Conservation (phyloP, 2,113 vertebrate species). For the Coturnix japonica region DNA sequence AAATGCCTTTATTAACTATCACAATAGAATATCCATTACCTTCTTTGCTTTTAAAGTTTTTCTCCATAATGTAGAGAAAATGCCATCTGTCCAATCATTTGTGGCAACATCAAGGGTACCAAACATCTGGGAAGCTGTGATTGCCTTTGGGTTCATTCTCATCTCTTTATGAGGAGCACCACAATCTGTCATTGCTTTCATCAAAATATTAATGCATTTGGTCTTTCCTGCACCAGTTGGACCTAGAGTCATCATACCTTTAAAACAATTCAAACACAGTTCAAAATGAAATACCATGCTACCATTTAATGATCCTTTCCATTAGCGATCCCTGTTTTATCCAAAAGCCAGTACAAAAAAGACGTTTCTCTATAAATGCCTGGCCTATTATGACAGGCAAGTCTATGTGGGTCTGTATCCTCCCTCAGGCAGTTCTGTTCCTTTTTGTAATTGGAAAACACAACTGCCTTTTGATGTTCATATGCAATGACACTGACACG, state of each 20-base stretch:
- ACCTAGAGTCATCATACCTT: conserved; percentile 87
- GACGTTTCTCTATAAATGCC: conserved; percentile 17
- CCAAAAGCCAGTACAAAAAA: conserved; percentile 15
- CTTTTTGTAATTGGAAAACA: conserved; percentile 22
- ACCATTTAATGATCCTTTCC: conserved; percentile 18
- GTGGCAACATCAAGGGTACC: conserved; percentile 87
- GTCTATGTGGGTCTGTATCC: neutral
- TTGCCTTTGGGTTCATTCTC: conserved; percentile 91
- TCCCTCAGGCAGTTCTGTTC: conserved; percentile 35
- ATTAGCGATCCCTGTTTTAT: neutral
- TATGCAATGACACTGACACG: conserved; percentile 4
- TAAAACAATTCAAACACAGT: conserved; percentile 26
- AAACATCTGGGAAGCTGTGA: conserved; percentile 90
- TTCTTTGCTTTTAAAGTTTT: conserved; percentile 88
- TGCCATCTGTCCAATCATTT: conserved; percentile 90
- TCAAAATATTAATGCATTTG: conserved; percentile 83
- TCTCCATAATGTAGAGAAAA: conserved; percentile 89
- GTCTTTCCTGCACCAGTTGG: conserved; percentile 87
- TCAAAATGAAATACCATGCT: conserved; percentile 38
- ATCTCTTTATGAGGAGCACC: conserved; percentile 85
- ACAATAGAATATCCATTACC: conserved; percentile 61
- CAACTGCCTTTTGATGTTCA: conserved; percentile 15
- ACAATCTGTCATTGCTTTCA: conserved; percentile 87
- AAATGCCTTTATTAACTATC: neutral
- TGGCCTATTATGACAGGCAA: neutral